These are phyloP conservation scores for Tapirus terrestris DNA, from an alignment of 2,113 vertebrate genomes.

Conservation along the genomic window DNA sequence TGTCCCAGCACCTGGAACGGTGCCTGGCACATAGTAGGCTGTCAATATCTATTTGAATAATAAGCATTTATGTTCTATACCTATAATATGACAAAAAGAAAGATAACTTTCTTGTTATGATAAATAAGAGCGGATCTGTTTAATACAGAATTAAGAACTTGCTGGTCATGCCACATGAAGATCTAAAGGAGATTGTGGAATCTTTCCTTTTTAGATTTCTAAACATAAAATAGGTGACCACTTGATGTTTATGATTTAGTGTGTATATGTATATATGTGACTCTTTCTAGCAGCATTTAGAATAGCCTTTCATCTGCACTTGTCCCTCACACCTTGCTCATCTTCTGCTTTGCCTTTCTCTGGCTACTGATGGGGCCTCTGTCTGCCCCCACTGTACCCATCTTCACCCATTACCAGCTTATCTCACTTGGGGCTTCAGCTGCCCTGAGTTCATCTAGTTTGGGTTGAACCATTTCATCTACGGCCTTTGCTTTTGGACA, in stretches of 20 bases:
- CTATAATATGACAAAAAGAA: not conserved
- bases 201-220: not conserved
- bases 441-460: not conserved
- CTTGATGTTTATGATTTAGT: not conserved
- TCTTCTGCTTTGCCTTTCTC: not conserved
- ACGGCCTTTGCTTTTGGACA: not conserved
- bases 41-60: not conserved
- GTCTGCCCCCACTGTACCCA: not conserved
- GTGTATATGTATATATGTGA: no score
- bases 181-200: not conserved
- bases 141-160: not conserved
- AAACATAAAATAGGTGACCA: not conserved
- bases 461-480: not conserved
- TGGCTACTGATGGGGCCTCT: not conserved
- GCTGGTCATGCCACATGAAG: not conserved
- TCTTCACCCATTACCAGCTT: not conserved
- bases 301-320: not conserved
- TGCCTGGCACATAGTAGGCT: not conserved
- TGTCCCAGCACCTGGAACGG: not conserved
- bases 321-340: not conserved
- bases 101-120: not conserved
- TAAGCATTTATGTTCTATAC: not conserved
- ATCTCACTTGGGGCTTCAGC: not conserved
- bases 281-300: not conserved
- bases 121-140: not conserved